Evolutionary conservation across 1,140 invertebrate genomes (phyloP), one percentile per base, ranked within the genome.

Genomic region (Musca vetustissima): DNA sequence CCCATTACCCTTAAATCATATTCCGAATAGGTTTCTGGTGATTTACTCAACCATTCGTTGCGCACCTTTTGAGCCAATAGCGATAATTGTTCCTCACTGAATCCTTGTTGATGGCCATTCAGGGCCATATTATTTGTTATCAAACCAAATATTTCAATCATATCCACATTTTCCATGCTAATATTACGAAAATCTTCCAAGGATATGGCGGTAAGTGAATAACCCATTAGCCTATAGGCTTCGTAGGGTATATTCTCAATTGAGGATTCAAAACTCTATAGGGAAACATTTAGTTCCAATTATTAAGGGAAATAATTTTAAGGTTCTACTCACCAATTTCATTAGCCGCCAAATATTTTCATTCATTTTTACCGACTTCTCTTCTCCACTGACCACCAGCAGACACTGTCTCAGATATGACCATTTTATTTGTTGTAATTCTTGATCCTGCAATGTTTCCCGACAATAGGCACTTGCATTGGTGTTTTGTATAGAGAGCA

Each of bases 1-100:
- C 68, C 71, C 71, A 72, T 57, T 7, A 65, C 19, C 25, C 24
- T 53, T 14, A 72, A 32, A 68, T 72, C 71, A 53, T 72, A 72
- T 43, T 69, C 71, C 1, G 71, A 72, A 52, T 72, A 72, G 7
- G 68, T 72, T 21, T 48, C 8, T 11, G 71, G 71, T 17, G n/a
- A 25, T 57, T 72, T 72, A 3, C 66, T 66, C 25, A 65, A 24
- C 71, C 71, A 72, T 49, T 72, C 71, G 2, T 53, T 11, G 25
- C 68, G 65, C 4, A 70, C 65, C 61, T 72, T 72, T 49, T 61
- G 49, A 17, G 71, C 71, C 8, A 72, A 53, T 22, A 72, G n/a
- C n/a, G 47, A n/a, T 17, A 67, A 53, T 59, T 70, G 71, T 66
- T 64, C 68, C 1, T 43, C 32, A 4, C 13, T 68, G 52, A 72